Percentiles rank a stretch among this genome's conserved stretches.
These are phyloP conservation scores for Phyllotreta cruciferae DNA, from an alignment of 2,888 invertebrate species.

Conservation along the genomic window DNA sequence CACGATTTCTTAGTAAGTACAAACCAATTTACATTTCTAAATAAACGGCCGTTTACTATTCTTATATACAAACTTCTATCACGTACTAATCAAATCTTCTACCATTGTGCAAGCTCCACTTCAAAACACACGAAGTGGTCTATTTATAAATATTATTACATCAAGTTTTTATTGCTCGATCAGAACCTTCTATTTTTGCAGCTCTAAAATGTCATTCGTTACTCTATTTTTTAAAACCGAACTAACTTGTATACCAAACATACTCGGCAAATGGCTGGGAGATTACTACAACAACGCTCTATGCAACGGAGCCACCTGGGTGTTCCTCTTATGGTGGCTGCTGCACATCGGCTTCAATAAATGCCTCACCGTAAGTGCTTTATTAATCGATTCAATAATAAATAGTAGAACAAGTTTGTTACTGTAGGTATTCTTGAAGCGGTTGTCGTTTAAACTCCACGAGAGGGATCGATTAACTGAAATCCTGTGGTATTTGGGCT, in stretches of 20 bases:
- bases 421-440: constrained; percentile 51
- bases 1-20: constrained; percentile 23
- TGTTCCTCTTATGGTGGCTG: constrained; percentile 52
- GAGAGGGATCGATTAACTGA: constrained; percentile 48
- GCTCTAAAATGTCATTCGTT: constrained; percentile 42
- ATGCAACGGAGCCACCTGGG: constrained; percentile 56
- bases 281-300: constrained; percentile 55
- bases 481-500: constrained; percentile 54
- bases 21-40: neutral
- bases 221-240: constrained; percentile 53
- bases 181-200: constrained; percentile 20
- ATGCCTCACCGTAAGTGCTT: constrained; percentile 50
- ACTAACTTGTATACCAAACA: constrained; percentile 53
- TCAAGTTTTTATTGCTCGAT: neutral
- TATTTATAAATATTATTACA: neutral
- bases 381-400: constrained; percentile 40
- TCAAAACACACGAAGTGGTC: no score
- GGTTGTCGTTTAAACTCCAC: constrained; percentile 52
- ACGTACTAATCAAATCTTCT: no score
- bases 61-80: no score
- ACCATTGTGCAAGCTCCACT: no score
- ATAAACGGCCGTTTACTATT: neutral
- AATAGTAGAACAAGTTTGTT: constrained; percentile 41
- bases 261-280: constrained; percentile 51
- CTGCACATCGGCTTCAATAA: constrained; percentile 52